Percentiles rank a stretch among this genome's conserved stretches.
These are phyloP conservation scores for Tachina grossa DNA, from an alignment of 2,888 invertebrate species.

Conservation along the genomic window DNA sequence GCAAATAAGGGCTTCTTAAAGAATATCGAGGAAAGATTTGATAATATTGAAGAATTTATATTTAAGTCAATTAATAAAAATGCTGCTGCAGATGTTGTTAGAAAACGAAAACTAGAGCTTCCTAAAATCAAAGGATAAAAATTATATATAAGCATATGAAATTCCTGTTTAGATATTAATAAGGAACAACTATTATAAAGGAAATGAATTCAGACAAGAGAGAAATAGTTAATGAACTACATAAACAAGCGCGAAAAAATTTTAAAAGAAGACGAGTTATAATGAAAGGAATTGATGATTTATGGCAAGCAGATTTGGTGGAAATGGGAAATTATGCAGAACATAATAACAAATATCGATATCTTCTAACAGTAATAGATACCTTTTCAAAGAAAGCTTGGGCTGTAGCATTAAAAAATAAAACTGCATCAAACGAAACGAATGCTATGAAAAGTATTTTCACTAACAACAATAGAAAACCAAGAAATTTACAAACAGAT, in stretches of 20 bases:
- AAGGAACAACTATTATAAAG: no score
- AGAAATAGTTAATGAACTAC: constrained; percentile 59
- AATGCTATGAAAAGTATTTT: constrained; percentile 62
- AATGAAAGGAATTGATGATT: not conserved
- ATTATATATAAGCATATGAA: no score
- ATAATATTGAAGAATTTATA: no score
- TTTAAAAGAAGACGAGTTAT: constrained; percentile 42
- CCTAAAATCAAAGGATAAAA: no score
- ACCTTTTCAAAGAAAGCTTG: not conserved
- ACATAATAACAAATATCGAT: not conserved
- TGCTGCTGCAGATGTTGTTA: no score
- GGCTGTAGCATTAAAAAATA: constrained; percentile 57
- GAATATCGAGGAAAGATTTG: no score
- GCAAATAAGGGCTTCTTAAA: no score
- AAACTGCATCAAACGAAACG: not conserved
- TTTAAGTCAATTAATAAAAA: no score
- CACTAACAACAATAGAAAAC: constrained; percentile 74
- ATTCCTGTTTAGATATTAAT: no score
- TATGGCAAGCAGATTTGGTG: not conserved
- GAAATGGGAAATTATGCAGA: not conserved
- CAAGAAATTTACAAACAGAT: constrained; percentile 70
- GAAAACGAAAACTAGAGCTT: no score
- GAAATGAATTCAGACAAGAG: no score
- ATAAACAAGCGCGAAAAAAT: constrained; percentile 55
- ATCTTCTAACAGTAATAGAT: not conserved